These are phyloP conservation scores for Habrosyne pyritoides DNA, from an alignment of 2,888 invertebrate genomes.

Conservation along the genomic window DNA sequence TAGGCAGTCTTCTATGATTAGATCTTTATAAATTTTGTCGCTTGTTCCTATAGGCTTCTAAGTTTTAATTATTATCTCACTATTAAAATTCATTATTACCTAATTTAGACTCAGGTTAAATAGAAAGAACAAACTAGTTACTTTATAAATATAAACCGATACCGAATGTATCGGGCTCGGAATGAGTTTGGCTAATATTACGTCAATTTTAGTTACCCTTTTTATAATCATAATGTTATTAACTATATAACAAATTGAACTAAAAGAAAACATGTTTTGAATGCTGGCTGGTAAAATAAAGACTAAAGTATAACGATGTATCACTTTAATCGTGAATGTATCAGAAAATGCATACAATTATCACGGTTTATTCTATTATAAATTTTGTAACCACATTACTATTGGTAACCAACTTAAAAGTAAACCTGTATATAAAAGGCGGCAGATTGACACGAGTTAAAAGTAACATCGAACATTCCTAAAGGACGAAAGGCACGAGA, in stretches of 20 bases:
- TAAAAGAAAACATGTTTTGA: neutral
- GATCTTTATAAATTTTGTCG: too few relatives aligned
- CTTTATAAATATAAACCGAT: too few relatives aligned
- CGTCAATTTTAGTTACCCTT: neutral
- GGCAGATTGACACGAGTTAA: conserved; percentile 5
- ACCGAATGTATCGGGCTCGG: neutral
- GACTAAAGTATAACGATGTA: neutral
- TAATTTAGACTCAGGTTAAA: too few relatives aligned
- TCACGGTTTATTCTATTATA: conserved; percentile 11
- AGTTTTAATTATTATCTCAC: too few relatives aligned
- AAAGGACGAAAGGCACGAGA: conserved; percentile 1
- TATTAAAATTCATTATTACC: too few relatives aligned
- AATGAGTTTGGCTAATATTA: neutral
- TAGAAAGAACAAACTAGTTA: too few relatives aligned
- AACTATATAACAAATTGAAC: neutral
- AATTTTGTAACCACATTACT: conserved; percentile 10
- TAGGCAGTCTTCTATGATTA: too few relatives aligned
- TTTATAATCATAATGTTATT: neutral
- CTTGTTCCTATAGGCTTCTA: too few relatives aligned
- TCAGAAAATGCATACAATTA: conserved; percentile 5
- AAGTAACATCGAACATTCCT: neutral
- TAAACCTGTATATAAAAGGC: conserved; percentile 8
- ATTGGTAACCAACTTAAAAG: conserved; percentile 1
- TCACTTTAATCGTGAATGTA: neutral
- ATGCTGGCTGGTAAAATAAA: neutral